Conservation (phyloP, 2,113 vertebrate genomes). For the Conger conger region DNA sequence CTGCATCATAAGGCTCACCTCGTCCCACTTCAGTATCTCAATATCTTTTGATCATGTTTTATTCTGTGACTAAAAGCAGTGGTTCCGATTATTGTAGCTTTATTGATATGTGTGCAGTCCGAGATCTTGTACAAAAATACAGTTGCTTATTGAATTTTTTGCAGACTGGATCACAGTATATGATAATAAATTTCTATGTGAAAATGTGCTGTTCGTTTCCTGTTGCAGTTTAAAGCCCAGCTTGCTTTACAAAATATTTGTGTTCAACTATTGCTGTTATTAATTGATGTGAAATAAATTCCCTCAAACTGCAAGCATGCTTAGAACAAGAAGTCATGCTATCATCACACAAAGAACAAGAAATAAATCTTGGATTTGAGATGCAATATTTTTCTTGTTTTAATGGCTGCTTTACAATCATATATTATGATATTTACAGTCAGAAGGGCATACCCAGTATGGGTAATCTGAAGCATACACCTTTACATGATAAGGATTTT, state of each 20-base stretch:
- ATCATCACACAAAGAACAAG: background rate
- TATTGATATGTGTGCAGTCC: slow-evolving; percentile 31
- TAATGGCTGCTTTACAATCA: slow-evolving; percentile 10
- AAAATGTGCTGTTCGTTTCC: slow-evolving; percentile 21
- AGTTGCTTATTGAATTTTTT: slow-evolving; percentile 35
- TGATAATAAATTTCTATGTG: slow-evolving; percentile 43
- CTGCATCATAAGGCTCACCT: background rate
- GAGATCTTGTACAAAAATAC: slow-evolving; percentile 42
- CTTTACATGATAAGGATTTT: background rate
- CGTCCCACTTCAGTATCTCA: slow-evolving; percentile 10
- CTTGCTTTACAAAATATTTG: slow-evolving; percentile 14
- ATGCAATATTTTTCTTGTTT: slow-evolving; percentile 17
- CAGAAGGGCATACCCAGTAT: background rate
- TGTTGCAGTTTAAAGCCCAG: slow-evolving; percentile 2
- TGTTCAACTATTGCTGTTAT: slow-evolving; percentile 18
- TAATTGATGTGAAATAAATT: slow-evolving; percentile 26
- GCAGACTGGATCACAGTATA: slow-evolving; percentile 32
- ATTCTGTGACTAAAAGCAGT: slow-evolving; percentile 27
- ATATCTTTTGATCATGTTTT: slow-evolving; percentile 20
- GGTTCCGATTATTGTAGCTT: slow-evolving; percentile 32
- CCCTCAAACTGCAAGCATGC: slow-evolving; percentile 26
- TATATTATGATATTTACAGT: background rate
- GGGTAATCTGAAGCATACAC: background rate
- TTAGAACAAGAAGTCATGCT: slow-evolving; percentile 3
- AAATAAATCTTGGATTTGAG: slow-evolving; percentile 13